Evolutionary conservation across 2,113 vertebrate genomes (phyloP).

Genomic region (Urocolius indicus): DNA sequence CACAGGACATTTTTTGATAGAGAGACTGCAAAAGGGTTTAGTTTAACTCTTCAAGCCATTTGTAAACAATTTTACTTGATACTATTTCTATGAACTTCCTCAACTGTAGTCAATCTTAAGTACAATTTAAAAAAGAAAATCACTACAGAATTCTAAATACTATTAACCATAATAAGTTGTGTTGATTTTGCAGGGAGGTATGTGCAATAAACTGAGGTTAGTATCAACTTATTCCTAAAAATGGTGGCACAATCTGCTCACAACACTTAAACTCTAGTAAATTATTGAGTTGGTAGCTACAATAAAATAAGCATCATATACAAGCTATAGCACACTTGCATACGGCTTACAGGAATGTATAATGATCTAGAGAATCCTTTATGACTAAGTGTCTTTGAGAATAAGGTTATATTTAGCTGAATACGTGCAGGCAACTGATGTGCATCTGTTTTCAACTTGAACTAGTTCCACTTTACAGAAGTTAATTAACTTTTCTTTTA

Average conservation of each 20-base stretch:
- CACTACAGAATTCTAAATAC: background rate
- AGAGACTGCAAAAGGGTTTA: background rate
- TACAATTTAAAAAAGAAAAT: background rate
- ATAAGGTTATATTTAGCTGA: background rate
- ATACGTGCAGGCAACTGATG: background rate
- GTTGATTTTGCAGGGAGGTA: background rate
- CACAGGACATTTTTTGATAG: background rate
- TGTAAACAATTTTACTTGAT: background rate
- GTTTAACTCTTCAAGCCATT: background rate
- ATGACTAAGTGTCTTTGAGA: background rate
- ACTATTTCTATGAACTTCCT: background rate
- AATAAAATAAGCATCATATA: background rate
- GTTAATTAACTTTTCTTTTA: constrained; percentile 29
- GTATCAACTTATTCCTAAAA: background rate
- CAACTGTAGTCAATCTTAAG: background rate
- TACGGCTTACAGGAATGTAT: background rate
- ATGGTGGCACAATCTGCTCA: background rate
- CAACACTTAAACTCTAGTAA: background rate
- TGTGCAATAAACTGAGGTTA: background rate
- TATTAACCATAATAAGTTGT: background rate
- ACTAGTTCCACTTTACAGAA: background rate
- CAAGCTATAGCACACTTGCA: background rate
- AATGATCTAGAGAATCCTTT: background rate
- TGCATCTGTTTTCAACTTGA: constrained; percentile 16
- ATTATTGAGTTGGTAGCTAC: background rate